These are phyloP conservation scores for Cryptus viduatorius DNA, from an alignment of 2,888 invertebrate species.

Conservation along the genomic window DNA sequence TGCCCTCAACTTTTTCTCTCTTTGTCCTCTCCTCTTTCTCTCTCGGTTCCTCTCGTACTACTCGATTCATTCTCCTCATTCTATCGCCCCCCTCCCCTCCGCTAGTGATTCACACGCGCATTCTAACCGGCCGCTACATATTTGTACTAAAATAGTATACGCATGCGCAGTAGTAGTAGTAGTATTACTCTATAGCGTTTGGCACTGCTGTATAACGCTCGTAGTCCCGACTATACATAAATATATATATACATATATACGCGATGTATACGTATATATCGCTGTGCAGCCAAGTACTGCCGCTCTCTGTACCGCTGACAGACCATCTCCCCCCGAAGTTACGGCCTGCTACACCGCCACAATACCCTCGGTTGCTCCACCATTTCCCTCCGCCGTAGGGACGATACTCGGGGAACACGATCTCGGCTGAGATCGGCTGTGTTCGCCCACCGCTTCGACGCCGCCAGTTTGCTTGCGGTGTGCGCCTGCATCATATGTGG, in stretches of 20 bases:
- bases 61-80: slow-evolving; percentile 59
- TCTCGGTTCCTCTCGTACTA: slow-evolving; percentile 57
- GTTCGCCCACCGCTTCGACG: slow-evolving; percentile 55
- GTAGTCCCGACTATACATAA: slow-evolving; percentile 54
- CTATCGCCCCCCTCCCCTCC: slow-evolving; percentile 54
- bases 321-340: slow-evolving; percentile 61
- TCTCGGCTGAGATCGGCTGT: slow-evolving; percentile 57
- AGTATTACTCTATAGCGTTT: slow-evolving; percentile 55
- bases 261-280: slow-evolving; percentile 26
- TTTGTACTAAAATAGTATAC: slow-evolving; percentile 21
- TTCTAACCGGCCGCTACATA: slow-evolving; percentile 51
- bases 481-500: slow-evolving; percentile 44
- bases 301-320: slow-evolving; percentile 52
- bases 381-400: slow-evolving; percentile 43
- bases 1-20: slow-evolving; percentile 63
- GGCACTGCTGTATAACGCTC: slow-evolving; percentile 50
- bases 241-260: slow-evolving; percentile 29
- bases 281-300: slow-evolving; percentile 18
- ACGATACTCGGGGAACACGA: slow-evolving; percentile 21
- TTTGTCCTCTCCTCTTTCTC: slow-evolving; percentile 35
- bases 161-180: slow-evolving; percentile 34
- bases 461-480: slow-evolving; percentile 61
- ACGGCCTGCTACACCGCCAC: slow-evolving; percentile 55
- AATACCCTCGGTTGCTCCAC: slow-evolving; percentile 56
- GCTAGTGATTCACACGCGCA: slow-evolving; percentile 65